Conservation (phyloP, 2,888 invertebrate species). For the Tenthredo scrophulariae region DNA sequence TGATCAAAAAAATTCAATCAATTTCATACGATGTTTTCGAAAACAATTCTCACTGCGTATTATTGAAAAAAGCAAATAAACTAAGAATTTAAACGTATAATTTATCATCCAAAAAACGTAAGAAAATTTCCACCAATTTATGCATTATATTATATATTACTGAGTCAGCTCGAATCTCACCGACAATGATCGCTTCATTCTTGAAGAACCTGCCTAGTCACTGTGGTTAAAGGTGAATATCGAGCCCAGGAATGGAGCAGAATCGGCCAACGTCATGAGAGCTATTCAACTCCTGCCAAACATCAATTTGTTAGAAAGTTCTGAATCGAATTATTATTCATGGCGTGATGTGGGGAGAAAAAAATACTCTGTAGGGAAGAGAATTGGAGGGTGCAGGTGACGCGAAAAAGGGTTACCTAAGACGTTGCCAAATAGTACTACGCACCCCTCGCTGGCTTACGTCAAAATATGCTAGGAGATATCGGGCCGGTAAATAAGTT, state of each 20-base stretch:
- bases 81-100: background rate
- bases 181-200: conserved; percentile 73
- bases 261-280: conserved; percentile 21
- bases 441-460: background rate
- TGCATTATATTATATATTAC: background rate
- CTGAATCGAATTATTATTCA: conserved; percentile 14
- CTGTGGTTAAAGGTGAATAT: conserved; percentile 20
- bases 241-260: background rate
- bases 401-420: background rate
- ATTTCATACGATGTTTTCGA: background rate
- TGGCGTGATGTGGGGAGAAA: background rate
- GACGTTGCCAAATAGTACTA: background rate
- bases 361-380: background rate
- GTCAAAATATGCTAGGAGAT: background rate
- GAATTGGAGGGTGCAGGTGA: conserved; percentile 1
- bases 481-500: conserved; percentile 2
- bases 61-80: background rate
- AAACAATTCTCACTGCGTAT: background rate
- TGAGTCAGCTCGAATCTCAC: conserved; percentile 63
- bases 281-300: conserved; percentile 13
- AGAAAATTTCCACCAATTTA: background rate
- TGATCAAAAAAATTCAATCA: background rate
- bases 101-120: background rate
- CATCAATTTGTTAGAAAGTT: conserved; percentile 24
- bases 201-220: conserved; percentile 27